Percentiles rank a stretch among this genome's conserved stretches.
phyloP scores from a whole-genome alignment of 2,797 vertebrate genomes.

The Capromys pilorides region DNA sequence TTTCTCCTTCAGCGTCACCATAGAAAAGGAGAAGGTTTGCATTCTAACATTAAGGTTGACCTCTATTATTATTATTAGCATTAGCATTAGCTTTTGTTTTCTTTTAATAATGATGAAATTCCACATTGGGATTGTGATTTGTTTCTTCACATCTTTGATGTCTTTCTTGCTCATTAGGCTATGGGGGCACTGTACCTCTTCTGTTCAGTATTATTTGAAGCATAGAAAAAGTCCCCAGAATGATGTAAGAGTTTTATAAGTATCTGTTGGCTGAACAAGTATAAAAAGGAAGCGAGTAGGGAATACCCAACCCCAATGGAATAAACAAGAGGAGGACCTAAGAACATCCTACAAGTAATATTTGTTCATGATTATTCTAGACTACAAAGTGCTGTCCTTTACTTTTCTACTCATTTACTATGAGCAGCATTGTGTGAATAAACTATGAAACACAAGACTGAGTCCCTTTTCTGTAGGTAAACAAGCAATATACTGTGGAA shows the following conservation, averaged over 20 bases:
- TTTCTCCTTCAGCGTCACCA: not conserved
- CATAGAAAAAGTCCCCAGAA: not conserved
- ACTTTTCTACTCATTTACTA: not conserved
- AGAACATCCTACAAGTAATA: not conserved
- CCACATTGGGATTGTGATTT: not conserved
- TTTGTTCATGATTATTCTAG: not conserved
- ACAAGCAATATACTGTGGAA: not conserved
- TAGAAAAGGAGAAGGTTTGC: not conserved
- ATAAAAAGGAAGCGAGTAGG: not conserved
- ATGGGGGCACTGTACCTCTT: not conserved
- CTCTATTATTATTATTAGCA: not conserved
- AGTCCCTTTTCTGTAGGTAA: not conserved
- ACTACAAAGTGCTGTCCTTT: slow-evolving; percentile 1
- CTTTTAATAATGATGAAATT: not conserved
- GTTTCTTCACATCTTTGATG: not conserved
- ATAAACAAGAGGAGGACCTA: not conserved
- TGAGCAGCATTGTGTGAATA: not conserved
- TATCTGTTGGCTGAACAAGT: not conserved
- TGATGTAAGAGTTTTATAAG: not conserved
- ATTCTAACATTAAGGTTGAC: not conserved
- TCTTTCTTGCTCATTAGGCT: not conserved
- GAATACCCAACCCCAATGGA: not conserved
- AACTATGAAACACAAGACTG: not conserved
- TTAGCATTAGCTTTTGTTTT: not conserved
- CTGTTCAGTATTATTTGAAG: not conserved